phyloP scores from a whole-genome alignment of 2,113 vertebrate species.

The Nothoprocta pentlandii region DNA sequence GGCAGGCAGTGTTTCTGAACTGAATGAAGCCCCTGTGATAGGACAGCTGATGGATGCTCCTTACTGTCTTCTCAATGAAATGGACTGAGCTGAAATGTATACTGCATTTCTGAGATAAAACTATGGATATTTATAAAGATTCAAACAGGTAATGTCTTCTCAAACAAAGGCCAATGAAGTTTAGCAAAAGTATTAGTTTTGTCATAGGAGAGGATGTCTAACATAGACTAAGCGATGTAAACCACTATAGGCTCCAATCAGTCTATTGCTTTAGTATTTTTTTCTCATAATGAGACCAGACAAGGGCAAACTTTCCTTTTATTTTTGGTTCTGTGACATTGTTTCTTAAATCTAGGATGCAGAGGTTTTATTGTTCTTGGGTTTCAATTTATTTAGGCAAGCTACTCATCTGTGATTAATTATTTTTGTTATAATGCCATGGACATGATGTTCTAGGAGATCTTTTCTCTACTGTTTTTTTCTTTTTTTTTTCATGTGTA shows the following conservation, averaged over 20 bases:
- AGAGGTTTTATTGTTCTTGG: not conserved
- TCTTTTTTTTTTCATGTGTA: not conserved
- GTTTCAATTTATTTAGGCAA: slow-evolving; percentile 4
- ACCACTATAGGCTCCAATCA: not conserved
- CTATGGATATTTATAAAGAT: not conserved
- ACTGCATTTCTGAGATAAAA: not conserved
- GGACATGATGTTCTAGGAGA: not conserved
- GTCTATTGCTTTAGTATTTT: not conserved
- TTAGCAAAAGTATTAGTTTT: not conserved
- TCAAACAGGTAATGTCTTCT: not conserved
- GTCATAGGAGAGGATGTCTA: not conserved
- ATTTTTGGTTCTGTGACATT: not conserved
- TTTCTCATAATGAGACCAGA: not conserved
- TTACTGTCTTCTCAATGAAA: not conserved
- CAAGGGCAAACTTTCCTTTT: not conserved
- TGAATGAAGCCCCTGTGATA: not conserved
- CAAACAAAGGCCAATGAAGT: not conserved
- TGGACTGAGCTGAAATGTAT: not conserved
- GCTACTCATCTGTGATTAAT: slow-evolving; percentile 26
- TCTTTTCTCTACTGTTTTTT: not conserved
- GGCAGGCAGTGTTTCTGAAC: not conserved
- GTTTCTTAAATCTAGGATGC: not conserved
- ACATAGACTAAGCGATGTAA: not conserved
- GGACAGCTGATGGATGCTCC: not conserved
- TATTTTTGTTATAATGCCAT: not conserved